Base-by-base conservation (phyloP, 2,797 vertebrate genomes). In the Thripadectes ignobilis region DNA sequence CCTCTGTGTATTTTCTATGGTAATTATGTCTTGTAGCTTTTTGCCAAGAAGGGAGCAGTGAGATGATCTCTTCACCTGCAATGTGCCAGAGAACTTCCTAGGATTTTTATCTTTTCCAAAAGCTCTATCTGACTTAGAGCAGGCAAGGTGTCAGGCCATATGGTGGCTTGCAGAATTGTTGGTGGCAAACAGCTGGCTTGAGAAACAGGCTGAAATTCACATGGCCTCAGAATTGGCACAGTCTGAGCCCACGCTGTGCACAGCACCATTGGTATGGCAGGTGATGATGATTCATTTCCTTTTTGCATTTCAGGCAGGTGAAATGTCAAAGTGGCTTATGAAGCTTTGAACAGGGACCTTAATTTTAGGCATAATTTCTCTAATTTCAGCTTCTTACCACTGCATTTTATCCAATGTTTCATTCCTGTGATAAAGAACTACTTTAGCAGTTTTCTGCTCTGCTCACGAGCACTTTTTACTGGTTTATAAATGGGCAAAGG, bases 181-280 rank as follows among this genome's bases (percentile, higher is more conserved):
- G 30, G 36, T 88, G 34, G 20, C 72, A 85, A 85, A 24, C 32
- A 65, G 34, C 20, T 81, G 54, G 15, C 62, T 82, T 49, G 43
- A 81, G 75, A 66, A 90, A 62, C 5, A 32, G 43, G n/a, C 48
- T 88, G 61, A 73, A 92, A 48, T 83, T 85, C 48, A 16, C 14
- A 1, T 46, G 59, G 21, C 30, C 30, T 39, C 36, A 54, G 23
- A 23, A 48, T 38, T 29, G 49, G 57, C 51, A 18, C 2, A 1
- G 27, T 51, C 3, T 39, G 43, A 58, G 24, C 34, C 43, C 1
- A 1, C 0, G 0, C 36, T 73, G 4, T 39, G 36, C n/a, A 32
- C 36, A 75, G 24, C 23, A 65, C 12, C 4, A 1, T 78, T 72
- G n/a, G 5, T 68, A 29, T 5, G 7, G 36, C 58, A 75, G 41